These are phyloP conservation scores for Papilio polytes DNA, from an alignment of 1,140 invertebrate species.

Conservation along the genomic window DNA sequence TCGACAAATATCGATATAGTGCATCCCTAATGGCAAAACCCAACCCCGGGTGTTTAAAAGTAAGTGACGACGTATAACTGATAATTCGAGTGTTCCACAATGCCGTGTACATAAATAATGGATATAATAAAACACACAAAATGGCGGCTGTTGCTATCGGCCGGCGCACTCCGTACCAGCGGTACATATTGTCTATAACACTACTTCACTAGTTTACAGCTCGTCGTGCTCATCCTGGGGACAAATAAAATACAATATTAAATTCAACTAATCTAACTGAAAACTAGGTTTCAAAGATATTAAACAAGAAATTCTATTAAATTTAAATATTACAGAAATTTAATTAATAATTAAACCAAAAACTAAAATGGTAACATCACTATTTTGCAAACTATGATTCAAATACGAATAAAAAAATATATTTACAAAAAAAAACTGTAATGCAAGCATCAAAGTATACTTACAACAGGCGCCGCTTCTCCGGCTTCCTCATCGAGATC, in stretches of 20 bases:
- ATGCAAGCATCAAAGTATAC: constrained; percentile 42
- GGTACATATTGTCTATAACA: constrained; percentile 69
- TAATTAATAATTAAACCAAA: no score
- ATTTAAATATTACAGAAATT: no score
- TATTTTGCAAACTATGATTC: no score
- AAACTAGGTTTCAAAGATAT: not conserved
- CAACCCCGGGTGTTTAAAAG: constrained; percentile 34
- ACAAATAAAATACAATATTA: constrained; percentile 46
- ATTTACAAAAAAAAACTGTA: no score
- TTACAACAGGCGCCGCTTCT: constrained; percentile 69
- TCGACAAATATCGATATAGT: constrained; percentile 21
- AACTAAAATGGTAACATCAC: no score
- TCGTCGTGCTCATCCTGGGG: constrained; percentile 85
- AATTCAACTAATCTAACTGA: constrained; percentile 1
- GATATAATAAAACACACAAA: constrained; percentile 41
- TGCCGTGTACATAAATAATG: constrained; percentile 46
- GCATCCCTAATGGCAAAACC: constrained; percentile 2
- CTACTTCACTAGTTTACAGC: constrained; percentile 81
- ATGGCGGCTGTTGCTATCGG: constrained; percentile 41
- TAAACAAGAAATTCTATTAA: no score
- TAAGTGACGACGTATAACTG: constrained; percentile 40
- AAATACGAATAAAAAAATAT: no score
- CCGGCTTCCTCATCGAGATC: constrained; percentile 85
- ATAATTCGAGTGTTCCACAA: constrained; percentile 64
- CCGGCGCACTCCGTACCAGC: constrained; percentile 50